These are phyloP conservation scores for Fissipunctia ypsillon DNA, from an alignment of 2,888 invertebrate genomes.

Conservation along the genomic window DNA sequence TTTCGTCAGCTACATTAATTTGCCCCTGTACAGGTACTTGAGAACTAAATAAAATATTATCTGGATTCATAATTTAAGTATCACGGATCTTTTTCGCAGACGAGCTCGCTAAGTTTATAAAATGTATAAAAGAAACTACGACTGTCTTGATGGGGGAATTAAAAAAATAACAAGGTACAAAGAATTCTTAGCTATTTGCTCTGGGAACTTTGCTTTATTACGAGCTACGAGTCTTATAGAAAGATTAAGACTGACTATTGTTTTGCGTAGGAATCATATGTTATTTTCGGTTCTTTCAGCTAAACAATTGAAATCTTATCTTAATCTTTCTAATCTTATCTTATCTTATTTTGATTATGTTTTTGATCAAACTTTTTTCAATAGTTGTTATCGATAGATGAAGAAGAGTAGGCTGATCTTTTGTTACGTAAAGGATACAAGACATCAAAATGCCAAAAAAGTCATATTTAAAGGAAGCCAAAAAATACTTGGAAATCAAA, in stretches of 20 bases:
- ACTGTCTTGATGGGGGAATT: slow-evolving; percentile 16
- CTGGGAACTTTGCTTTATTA: slow-evolving; percentile 23
- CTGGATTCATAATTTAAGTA: background rate
- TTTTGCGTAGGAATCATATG: background rate
- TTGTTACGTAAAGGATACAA: background rate
- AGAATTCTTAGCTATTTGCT: slow-evolving; percentile 30
- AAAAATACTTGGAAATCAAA: too few species aligned
- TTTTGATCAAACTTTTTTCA: too few species aligned
- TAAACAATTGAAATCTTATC: too few species aligned
- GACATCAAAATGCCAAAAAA: background rate
- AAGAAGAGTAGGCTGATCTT: background rate
- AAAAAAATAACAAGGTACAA: slow-evolving; percentile 17
- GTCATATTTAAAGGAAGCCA: too few species aligned
- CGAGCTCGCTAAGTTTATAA: slow-evolving; percentile 19
- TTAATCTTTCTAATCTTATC: too few species aligned
- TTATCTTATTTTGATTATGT: too few species aligned
- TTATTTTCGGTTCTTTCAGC: background rate
- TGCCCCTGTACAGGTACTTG: too few species aligned
- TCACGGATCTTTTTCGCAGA: background rate
- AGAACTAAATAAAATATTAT: too few species aligned
- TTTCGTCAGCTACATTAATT: too few species aligned
- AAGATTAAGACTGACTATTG: background rate
- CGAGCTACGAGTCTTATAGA: slow-evolving; percentile 2
- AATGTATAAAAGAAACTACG: slow-evolving; percentile 21
- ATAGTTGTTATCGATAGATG: too few species aligned